Evolutionary conservation across 1,140 invertebrate genomes (phyloP).

Genomic region (Neodiprion pinetum): DNA sequence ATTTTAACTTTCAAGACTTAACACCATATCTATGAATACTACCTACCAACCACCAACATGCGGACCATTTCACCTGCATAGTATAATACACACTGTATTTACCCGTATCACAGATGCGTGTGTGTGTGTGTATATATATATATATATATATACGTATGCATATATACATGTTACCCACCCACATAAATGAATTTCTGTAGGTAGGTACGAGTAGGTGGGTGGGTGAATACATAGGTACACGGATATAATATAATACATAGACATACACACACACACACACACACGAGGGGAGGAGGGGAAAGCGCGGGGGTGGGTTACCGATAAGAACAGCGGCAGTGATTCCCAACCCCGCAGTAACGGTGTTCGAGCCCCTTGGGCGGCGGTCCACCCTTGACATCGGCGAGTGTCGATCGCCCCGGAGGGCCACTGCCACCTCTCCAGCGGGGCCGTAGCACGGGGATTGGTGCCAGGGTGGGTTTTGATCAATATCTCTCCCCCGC

Average conservation of each 20-base stretch:
- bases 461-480: conserved; percentile 63
- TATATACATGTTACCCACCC: conserved; percentile 13
- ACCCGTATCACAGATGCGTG: not conserved
- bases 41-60: no score
- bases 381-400: not conserved
- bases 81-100: not conserved
- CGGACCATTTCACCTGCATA: no score
- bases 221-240: not conserved
- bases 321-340: no score
- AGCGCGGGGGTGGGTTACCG: not conserved
- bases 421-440: not conserved
- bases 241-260: not conserved
- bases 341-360: not conserved
- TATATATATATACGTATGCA: not conserved
- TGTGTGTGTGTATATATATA: not conserved
- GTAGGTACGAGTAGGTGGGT: no score
- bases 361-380: not conserved
- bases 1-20: no score
- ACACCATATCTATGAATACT: no score
- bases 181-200: no score
- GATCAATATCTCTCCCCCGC: conserved; percentile 63
- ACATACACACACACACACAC: no score
- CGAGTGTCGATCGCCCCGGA: not conserved
- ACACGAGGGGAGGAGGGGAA: not conserved
- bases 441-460: conserved; percentile 24